Evolutionary conservation across 2,113 vertebrate genomes (phyloP).

Genomic region (Cyanoderma ruficeps): DNA sequence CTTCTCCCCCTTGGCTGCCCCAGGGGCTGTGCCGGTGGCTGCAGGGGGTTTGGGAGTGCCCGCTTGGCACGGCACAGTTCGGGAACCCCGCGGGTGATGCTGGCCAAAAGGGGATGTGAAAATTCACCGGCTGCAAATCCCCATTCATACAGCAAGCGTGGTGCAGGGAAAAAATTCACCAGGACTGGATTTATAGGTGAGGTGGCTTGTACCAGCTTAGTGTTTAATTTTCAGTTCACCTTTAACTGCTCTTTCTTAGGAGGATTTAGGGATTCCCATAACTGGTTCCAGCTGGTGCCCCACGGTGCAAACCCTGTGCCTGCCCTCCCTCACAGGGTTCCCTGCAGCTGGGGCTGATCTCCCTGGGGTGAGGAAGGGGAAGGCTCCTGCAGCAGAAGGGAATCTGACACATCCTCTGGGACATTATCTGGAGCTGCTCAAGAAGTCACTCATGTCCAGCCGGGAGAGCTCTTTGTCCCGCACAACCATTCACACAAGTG

Average conservation of each 20-base stretch:
- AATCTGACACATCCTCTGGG: background rate
- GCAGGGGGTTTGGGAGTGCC: background rate
- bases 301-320: accelerated
- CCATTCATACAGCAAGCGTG: background rate
- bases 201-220: constrained; percentile 25
- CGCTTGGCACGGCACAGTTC: accelerated
- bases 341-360: background rate
- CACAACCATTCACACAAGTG: background rate
- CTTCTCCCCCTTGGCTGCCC: background rate
- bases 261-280: constrained; percentile 40
- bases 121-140: background rate
- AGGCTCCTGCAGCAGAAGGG: background rate
- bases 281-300: background rate
- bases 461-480: accelerated
- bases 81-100: background rate
- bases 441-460: background rate
- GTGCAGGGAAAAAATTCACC: background rate
- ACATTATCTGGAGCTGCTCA: background rate
- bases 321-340: background rate
- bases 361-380: background rate
- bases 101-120: background rate
- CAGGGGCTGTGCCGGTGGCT: accelerated
- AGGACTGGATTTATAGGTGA: constrained; percentile 18
- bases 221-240: constrained; percentile 46
- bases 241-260: constrained; percentile 18